Evolutionary conservation across 2,113 vertebrate genomes (phyloP), one percentile per base, ranked within the genome.

Genomic region (Seriola aureovittata): DNA sequence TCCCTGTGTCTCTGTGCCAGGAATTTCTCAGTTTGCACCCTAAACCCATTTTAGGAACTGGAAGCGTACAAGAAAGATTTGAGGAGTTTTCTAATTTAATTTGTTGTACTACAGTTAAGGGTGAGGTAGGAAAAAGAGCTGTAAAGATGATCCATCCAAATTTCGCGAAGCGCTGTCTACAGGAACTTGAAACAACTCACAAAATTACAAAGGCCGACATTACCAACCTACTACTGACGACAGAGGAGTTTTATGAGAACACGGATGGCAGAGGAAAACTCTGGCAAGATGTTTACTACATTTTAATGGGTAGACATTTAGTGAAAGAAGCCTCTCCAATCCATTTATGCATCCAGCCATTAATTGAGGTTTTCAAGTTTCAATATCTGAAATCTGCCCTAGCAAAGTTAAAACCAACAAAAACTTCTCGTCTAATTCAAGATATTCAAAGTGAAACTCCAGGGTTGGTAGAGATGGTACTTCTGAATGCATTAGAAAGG

Each of bases 1-100:
- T 97, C 19, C 96, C 96, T 14, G 25, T 96, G 46, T 95, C 96
- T 71, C 75, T 96, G 10, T 97, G 94, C 92, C 95, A 97, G 82
- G 87, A 95, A 48, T 96, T 96, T 81, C 92, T 96, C 65, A 93
- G 75, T 85, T 88, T 96, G 54, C 84, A 80, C 58, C 86, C 84
- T 50, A 94, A 76, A 19, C 70, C 86, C 29, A 44, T 59, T 46
- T 95, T 75, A 90, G 86, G 86, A 50, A 86, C 75, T 29, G 83
- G 89, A 64, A 96, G 92, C 19, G 69, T 96, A 4, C 95, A 96
- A 88, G 87, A 95, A 77, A 93, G 82, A 23, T 95, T 96, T 88
- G 91, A 91, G 46, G 94, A 92, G 58, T 96, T 95, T 91, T 96
- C 94, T 52, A 94, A 90, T 63, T 94, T 97, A 75, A 85, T 97